Evolutionary conservation across 2,797 vertebrate species (phyloP).

Genomic region (Pipistrellus pipistrellus): DNA sequence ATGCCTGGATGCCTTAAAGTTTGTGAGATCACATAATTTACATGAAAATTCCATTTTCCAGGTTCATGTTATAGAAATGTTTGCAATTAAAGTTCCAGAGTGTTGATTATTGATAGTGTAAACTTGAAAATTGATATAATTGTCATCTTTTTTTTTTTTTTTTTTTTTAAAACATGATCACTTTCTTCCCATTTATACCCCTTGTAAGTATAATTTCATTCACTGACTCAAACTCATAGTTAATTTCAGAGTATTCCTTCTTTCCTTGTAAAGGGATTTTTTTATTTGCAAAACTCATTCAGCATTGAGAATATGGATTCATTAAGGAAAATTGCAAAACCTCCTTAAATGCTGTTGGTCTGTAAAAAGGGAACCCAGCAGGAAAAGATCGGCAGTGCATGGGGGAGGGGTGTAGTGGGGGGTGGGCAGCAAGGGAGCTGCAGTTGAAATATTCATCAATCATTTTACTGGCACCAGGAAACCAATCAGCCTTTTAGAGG

Average conservation of each 20-base stretch:
- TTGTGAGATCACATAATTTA: conserved; percentile 9
- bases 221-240: conserved; percentile 45
- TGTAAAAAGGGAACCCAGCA: conserved; percentile 88
- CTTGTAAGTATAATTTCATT: conserved; percentile 59
- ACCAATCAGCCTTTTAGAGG: conserved; percentile 88
- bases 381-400: conserved; percentile 84
- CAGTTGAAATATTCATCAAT: conserved; percentile 90
- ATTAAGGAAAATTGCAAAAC: conserved; percentile 77
- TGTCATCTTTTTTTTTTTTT: not conserved
- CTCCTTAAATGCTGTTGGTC: conserved; percentile 75
- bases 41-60: conserved; percentile 56
- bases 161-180: conserved; percentile 18
- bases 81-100: conserved; percentile 45
- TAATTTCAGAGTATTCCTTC: conserved; percentile 72
- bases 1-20: conserved; percentile 22
- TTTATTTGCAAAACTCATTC: conserved; percentile 62
- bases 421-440: conserved; percentile 83
- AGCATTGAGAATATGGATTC: conserved; percentile 69
- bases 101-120: conserved; percentile 40
- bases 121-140: conserved; percentile 45
- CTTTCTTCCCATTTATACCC: conserved; percentile 48
- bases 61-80: conserved; percentile 41
- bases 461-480: conserved; percentile 92
- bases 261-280: conserved; percentile 56
- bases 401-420: conserved; percentile 77